Percentiles rank a stretch among this genome's conserved stretches.
Conservation (phyloP, 2,888 invertebrate genomes). For the Cheilosia vulpina region DNA sequence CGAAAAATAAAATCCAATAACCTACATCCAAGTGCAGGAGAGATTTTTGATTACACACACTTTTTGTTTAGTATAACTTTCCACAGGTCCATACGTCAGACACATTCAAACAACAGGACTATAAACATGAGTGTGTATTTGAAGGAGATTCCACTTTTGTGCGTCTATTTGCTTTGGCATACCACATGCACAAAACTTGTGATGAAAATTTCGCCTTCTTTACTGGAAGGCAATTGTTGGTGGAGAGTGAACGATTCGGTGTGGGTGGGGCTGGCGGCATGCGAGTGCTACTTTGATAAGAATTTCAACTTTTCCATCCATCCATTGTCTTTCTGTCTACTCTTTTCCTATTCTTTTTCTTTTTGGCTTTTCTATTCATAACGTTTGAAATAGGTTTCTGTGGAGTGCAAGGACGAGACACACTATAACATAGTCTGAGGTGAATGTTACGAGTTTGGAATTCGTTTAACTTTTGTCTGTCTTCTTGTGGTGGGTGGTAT, state of each 20-base stretch:
- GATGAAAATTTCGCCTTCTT: constrained; percentile 57
- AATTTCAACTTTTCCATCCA: constrained; percentile 70
- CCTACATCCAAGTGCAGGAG: constrained; percentile 2
- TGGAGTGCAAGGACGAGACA: background rate
- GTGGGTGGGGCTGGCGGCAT: background rate
- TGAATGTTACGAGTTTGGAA: constrained; percentile 62
- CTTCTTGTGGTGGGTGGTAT: constrained; percentile 36
- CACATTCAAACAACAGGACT: background rate
- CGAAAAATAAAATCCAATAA: constrained; percentile 37
- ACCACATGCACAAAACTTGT: constrained; percentile 60
- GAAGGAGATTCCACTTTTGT: constrained; percentile 51
- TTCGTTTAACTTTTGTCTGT: constrained; percentile 71
- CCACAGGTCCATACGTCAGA: background rate
- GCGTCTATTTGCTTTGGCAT: constrained; percentile 57
- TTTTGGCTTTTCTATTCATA: constrained; percentile 42
- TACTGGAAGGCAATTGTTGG: constrained; percentile 48
- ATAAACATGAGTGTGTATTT: background rate
- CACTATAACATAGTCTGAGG: constrained; percentile 24
- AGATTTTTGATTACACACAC: constrained; percentile 40
- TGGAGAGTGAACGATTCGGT: background rate
- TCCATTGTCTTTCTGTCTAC: constrained; percentile 58
- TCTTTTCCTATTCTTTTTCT: constrained; percentile 31
- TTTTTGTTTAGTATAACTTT: constrained; percentile 10
- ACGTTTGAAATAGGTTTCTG: constrained; percentile 20
- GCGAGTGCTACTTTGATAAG: constrained; percentile 62